Percentiles rank a stretch among this genome's conserved stretches.
Evolutionary conservation across 2,113 vertebrate species (phyloP).

Genomic region (Cervus canadensis): DNA sequence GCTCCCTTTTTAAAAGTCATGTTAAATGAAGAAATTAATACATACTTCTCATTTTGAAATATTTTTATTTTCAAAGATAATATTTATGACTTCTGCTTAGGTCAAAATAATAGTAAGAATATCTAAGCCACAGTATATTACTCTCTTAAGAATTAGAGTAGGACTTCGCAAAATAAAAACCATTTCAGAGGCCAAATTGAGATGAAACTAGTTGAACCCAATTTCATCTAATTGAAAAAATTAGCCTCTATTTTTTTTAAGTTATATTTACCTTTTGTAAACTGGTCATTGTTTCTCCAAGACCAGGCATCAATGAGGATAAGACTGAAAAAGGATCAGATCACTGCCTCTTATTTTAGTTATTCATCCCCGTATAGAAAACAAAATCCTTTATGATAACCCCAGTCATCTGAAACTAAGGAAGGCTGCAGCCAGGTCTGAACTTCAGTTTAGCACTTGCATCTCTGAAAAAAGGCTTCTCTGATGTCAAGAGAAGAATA

Average conservation of each 20-base stretch:
- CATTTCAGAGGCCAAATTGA: background rate
- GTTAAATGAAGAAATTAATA: background rate
- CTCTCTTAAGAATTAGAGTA: background rate
- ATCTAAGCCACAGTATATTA: background rate
- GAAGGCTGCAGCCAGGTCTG: background rate
- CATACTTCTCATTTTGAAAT: background rate
- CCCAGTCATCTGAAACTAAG: background rate
- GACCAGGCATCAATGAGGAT: background rate
- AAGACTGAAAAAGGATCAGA: background rate
- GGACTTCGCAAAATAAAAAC: background rate
- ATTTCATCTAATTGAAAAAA: background rate
- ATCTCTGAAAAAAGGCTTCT: background rate
- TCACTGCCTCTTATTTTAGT: background rate
- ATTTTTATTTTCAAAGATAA: conserved; percentile 27
- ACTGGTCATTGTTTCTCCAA: background rate
- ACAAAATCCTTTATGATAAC: background rate
- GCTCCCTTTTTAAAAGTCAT: background rate
- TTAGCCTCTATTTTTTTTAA: background rate
- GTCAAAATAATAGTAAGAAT: background rate
- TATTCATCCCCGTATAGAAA: background rate
- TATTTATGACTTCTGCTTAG: background rate
- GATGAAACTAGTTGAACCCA: background rate
- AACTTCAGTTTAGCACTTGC: background rate
- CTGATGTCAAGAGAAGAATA: background rate
- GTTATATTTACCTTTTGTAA: background rate